Evolutionary conservation across 1,140 invertebrate species (phyloP), one percentile per base, ranked within the genome.

Genomic region (Scaptomyza hsui): DNA sequence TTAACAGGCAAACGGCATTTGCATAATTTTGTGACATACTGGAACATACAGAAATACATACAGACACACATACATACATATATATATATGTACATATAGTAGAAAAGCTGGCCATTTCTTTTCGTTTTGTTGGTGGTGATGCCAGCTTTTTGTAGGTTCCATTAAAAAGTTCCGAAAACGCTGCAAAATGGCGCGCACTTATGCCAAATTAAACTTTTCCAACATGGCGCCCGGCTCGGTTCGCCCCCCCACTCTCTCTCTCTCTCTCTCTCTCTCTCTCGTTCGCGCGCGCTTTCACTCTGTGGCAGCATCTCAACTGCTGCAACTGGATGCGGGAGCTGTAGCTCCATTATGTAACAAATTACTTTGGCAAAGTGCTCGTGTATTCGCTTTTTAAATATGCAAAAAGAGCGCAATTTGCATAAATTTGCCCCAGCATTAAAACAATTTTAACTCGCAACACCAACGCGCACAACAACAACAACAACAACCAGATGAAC

Each of bases 321-420:
- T 55, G 52, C 52, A 55, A 55, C 59, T 72, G 44, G 41, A 48
- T 51, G 52, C 71, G 63, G 32, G 26, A 29, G 7, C 26, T 29
- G 26, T 5, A 37, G 57, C 75, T 69, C 83, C 83, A 89, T 89
- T 89, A 89, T 89, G 85, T 89, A 77, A 82, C 75, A 86, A 89
- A 89, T 83, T 89, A 89, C 81, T 85, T 89, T 90, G 78, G 73
- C 72, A 90, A 90, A 90, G 89, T 89, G 89, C 89, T 90, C 89
- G 81, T 90, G 85, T 89, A 90, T 88, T 89, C 85, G 85, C 89
- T 89, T 89, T 90, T 90, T 90, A 90, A 90, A 90, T 90, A 90
- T 90, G 89, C 89, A 90, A 90, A 90, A 90, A 90, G 89, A 90
- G 81, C 79, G 81, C 89, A 90, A 90, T 90, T 90, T 90, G 74